Conservation (phyloP, 2,888 invertebrate species). For the Drosophila robusta region DNA sequence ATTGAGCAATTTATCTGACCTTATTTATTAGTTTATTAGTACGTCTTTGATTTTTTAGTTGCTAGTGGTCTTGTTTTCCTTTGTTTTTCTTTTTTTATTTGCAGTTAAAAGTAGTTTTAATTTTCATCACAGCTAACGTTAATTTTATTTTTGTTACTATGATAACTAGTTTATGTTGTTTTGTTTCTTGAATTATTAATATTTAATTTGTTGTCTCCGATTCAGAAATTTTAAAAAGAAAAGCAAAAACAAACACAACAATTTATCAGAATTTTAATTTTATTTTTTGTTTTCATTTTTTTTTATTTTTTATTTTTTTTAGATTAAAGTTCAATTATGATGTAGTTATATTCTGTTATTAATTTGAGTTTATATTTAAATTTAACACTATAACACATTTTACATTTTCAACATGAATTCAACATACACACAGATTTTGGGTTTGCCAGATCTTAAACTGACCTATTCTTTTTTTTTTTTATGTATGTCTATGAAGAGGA, state of each 20-base stretch:
- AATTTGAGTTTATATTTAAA: constrained; percentile 24
- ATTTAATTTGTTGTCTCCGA: constrained; percentile 16
- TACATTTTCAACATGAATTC: constrained; percentile 55
- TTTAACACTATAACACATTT: constrained; percentile 65
- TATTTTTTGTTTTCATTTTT: constrained; percentile 12
- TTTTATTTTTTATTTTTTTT: neutral
- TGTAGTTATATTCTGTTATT: constrained; percentile 32
- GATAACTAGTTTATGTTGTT: constrained; percentile 17
- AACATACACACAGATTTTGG: constrained; percentile 37
- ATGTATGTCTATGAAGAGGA: constrained; percentile 4
- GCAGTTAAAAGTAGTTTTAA: constrained; percentile 46
- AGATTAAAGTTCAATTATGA: constrained; percentile 29
- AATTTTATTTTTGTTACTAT: constrained; percentile 34
- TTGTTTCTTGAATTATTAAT: constrained; percentile 2
- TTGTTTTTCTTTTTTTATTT: constrained; percentile 14
- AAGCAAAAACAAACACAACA: constrained; percentile 27
- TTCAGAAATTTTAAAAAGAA: neutral
- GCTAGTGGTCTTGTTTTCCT: constrained; percentile 15
- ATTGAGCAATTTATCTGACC: constrained; percentile 39
- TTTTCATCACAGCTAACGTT: constrained; percentile 71
- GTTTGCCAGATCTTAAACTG: constrained; percentile 15
- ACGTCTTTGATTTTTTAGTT: constrained; percentile 16
- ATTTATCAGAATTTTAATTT: constrained; percentile 14
- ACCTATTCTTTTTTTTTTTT: constrained; percentile 3
- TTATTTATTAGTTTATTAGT: constrained; percentile 25